These are phyloP conservation scores for Tiliacea aurago DNA, from an alignment of 2,888 invertebrate species.

Conservation along the genomic window DNA sequence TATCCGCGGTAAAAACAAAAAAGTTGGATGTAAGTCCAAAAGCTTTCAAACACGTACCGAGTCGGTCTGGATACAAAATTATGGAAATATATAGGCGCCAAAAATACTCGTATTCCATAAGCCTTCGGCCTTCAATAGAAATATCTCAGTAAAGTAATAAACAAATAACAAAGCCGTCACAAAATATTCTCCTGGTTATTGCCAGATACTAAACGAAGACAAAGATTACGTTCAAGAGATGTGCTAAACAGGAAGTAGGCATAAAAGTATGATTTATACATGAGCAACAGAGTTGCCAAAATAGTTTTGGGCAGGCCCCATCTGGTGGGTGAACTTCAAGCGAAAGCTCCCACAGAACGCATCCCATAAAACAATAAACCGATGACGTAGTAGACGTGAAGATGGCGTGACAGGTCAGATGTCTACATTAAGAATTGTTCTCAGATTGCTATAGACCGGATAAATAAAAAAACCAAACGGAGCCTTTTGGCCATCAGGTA, in stretches of 20 bases:
- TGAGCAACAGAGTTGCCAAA: background rate
- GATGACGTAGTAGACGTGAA: no score
- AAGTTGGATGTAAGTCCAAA: background rate
- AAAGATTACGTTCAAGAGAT: conserved; percentile 54
- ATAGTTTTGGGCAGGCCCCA: background rate
- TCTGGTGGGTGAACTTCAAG: background rate
- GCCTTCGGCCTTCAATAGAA: conserved; percentile 61
- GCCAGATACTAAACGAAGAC: conserved; percentile 61
- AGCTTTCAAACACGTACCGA: conserved; percentile 1
- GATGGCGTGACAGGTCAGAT: background rate
- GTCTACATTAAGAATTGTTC: background rate
- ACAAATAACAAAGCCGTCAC: conserved; percentile 67
- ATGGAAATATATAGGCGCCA: conserved; percentile 28
- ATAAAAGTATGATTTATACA: conserved; percentile 11
- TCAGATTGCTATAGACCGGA: background rate
- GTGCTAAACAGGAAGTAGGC: conserved; percentile 20
- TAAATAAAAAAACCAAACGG: background rate
- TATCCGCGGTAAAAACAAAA: background rate
- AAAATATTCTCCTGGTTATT: conserved; percentile 66
- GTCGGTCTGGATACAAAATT: conserved; percentile 20
- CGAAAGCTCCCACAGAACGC: background rate
- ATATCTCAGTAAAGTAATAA: conserved; percentile 65
- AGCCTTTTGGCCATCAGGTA: background rate
- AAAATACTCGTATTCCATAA: conserved; percentile 59
- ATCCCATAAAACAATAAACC: background rate